Percentiles rank a stretch among this genome's conserved stretches.
Conservation (phyloP, 2,888 invertebrate genomes). For the Syrphus vitripennis region DNA sequence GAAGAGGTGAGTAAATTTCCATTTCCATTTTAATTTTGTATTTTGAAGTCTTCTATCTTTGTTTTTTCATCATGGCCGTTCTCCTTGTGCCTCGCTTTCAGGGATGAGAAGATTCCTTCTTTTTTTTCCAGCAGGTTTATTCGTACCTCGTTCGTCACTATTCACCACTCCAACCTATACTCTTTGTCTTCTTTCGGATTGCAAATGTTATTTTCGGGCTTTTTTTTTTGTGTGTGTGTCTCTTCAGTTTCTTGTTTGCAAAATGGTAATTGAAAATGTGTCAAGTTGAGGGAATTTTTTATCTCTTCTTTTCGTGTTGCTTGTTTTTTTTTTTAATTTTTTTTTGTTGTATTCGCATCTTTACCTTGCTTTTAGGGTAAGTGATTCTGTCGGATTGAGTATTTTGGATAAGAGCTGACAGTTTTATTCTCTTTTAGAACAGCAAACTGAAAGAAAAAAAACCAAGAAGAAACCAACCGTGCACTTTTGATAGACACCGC, state of each 20-base stretch:
- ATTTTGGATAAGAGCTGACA: slow-evolving; percentile 46
- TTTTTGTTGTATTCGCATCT: background rate
- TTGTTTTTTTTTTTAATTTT: background rate
- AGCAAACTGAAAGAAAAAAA: background rate
- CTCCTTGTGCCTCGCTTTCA: background rate
- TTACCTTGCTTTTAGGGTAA: background rate
- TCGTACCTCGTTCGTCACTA: background rate
- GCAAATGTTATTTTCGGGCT: background rate
- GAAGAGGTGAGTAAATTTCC: slow-evolving; percentile 78
- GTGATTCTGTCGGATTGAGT: slow-evolving; percentile 25
- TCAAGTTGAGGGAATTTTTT: slow-evolving; percentile 42
- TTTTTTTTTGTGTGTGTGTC: too few species aligned
- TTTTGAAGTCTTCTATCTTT: slow-evolving; percentile 21
- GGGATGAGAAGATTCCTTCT: background rate
- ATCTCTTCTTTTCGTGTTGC: background rate
- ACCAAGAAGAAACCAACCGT: background rate
- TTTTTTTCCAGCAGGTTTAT: too few species aligned
- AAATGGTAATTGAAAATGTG: slow-evolving; percentile 65
- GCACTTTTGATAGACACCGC: background rate
- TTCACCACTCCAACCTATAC: too few species aligned
- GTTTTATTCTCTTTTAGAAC: slow-evolving; percentile 33
- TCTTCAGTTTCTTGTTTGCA: slow-evolving; percentile 1
- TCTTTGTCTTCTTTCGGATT: background rate
- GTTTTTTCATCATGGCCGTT: background rate
- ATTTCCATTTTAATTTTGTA: slow-evolving; percentile 27